These are phyloP conservation scores for Aldrovandia affinis DNA, from an alignment of 2,797 vertebrate genomes.

Conservation along the genomic window DNA sequence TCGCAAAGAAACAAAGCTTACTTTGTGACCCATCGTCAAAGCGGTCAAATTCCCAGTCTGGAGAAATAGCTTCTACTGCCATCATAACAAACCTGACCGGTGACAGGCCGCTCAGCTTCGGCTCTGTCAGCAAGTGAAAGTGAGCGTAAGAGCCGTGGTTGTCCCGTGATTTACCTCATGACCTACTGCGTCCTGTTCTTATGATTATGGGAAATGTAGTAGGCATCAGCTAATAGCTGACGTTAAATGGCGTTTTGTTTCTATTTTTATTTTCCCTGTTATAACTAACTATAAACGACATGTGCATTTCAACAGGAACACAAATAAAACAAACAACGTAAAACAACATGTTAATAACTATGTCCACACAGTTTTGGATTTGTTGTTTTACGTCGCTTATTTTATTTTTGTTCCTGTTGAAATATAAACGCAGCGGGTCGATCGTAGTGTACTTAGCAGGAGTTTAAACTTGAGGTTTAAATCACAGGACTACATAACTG, in stretches of 20 bases:
- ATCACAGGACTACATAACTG: too few species aligned
- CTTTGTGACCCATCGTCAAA: constrained; percentile 96
- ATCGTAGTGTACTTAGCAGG: too few species aligned
- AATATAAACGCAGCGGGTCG: too few species aligned
- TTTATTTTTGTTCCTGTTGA: too few species aligned
- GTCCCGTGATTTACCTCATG: constrained; percentile 71
- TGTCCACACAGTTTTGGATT: too few species aligned
- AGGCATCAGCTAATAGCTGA: not conserved
- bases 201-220: constrained; percentile 70
- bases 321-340: not conserved
- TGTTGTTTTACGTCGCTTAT: too few species aligned
- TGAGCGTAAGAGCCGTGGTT: not conserved
- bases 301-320: not conserved
- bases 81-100: constrained; percentile 65
- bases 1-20: constrained; percentile 66
- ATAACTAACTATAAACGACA: not conserved
- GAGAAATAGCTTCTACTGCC: constrained; percentile 85
- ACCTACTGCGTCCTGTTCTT: constrained; percentile 54
- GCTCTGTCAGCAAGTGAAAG: constrained; percentile 36
- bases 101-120: constrained; percentile 31
- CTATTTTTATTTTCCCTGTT: not conserved
- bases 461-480: too few species aligned
- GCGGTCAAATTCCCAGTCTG: constrained; percentile 96
- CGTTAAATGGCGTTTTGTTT: not conserved
- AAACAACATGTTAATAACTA: too few species aligned